Evolutionary conservation across 2,113 vertebrate species (phyloP).

Genomic region (Chrysemys picta): DNA sequence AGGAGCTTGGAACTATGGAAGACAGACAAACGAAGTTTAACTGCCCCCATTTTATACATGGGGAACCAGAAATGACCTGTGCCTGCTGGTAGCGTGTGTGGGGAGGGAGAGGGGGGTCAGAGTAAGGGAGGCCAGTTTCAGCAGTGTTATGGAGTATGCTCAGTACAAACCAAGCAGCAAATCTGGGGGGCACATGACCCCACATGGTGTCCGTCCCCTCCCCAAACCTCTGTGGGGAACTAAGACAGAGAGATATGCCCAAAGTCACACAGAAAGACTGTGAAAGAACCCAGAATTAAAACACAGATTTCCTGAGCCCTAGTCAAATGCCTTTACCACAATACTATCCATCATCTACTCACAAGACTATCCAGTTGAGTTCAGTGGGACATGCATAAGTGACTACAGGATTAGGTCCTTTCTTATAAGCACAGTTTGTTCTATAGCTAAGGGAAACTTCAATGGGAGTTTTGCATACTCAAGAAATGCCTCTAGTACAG

Average conservation of each 20-base stretch:
- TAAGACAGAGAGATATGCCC: background rate
- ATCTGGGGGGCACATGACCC: no score
- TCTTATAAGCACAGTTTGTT: background rate
- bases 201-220: no score
- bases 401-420: background rate
- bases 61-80: no score
- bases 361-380: background rate
- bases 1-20: background rate
- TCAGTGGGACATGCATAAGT: background rate
- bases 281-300: background rate
- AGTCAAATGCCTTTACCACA: background rate
- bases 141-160: no score
- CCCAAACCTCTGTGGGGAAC: background rate
- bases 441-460: background rate
- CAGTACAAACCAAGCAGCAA: no score
- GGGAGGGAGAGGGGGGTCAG: no score
- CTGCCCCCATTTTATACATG: background rate
- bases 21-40: background rate
- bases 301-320: fast-evolving
- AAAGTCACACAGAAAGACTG: background rate
- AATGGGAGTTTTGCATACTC: background rate
- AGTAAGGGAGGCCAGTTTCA: no score
- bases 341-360: fast-evolving
- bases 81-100: fast-evolving
- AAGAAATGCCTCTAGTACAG: background rate